Conservation (phyloP, 2,797 vertebrate genomes). For the Allobates femoralis region DNA sequence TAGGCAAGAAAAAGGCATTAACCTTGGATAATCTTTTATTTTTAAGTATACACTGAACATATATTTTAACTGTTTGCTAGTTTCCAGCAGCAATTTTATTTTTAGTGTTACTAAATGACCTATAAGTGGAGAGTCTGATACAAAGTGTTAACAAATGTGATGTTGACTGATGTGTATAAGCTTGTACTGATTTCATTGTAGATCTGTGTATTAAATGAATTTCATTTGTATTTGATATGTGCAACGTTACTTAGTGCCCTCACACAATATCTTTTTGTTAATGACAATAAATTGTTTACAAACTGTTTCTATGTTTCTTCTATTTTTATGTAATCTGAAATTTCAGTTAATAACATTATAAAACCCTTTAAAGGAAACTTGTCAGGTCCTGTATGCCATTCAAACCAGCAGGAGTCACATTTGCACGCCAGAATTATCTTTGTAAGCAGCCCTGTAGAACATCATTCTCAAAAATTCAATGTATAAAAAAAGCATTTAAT, state of each 20-base stretch:
- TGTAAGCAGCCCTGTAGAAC: too few relatives aligned
- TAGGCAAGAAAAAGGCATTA: conserved; percentile 56
- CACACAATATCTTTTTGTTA: conserved; percentile 19
- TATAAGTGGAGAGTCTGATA: background rate
- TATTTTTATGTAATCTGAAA: background rate
- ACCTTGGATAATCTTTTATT: conserved; percentile 25
- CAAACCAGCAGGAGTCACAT: too few relatives aligned
- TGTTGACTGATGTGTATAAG: conserved; percentile 52
- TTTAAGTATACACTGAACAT: conserved; percentile 57
- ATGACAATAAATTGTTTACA: conserved; percentile 52
- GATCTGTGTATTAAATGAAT: conserved; percentile 53
- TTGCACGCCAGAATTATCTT: too few relatives aligned
- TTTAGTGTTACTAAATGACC: background rate
- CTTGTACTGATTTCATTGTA: conserved; percentile 51
- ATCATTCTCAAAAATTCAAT: too few relatives aligned
- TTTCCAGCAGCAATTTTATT: background rate
- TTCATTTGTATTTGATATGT: conserved; percentile 51
- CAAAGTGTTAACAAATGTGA: conserved; percentile 29
- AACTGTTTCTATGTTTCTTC: background rate
- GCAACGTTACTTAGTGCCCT: conserved; percentile 2
- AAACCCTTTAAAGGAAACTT: too few relatives aligned
- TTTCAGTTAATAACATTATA: too few relatives aligned
- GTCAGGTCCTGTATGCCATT: too few relatives aligned
- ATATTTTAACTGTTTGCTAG: background rate
- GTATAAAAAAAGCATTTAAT: too few relatives aligned